Evolutionary conservation across 2,797 vertebrate species (phyloP).

Genomic region (Spizella passerina): DNA sequence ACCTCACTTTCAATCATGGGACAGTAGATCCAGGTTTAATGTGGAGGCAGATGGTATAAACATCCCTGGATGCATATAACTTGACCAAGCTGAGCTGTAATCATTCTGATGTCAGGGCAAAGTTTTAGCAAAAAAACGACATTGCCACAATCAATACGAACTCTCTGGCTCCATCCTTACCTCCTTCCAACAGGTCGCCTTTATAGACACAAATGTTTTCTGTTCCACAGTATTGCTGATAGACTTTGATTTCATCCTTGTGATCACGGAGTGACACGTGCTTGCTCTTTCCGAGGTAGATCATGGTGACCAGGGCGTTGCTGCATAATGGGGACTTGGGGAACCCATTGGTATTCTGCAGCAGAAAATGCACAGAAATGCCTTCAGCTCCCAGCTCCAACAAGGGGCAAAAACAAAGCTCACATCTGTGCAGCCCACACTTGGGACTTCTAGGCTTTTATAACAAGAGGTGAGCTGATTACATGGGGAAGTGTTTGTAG

Average conservation of each 20-base stretch:
- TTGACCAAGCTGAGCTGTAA: conserved; percentile 38
- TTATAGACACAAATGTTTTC: conserved; percentile 94
- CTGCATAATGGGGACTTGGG: conserved; percentile 80
- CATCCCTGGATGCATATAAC: conserved; percentile 10
- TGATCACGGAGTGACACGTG: conserved; percentile 80
- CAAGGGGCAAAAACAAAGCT: background rate
- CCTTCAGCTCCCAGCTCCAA: background rate
- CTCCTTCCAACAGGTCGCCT: conserved; percentile 87
- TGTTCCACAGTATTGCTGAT: conserved; percentile 95
- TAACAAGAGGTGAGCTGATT: background rate
- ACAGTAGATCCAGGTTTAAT: conserved; percentile 50
- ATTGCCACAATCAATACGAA: background rate
- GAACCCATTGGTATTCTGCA: conserved; percentile 77
- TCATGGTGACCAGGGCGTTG: conserved; percentile 85
- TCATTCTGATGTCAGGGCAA: conserved; percentile 20
- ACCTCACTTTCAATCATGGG: conserved; percentile 38
- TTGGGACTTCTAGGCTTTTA: background rate
- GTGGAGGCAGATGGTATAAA: conserved; percentile 43
- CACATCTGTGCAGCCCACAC: fast-evolving
- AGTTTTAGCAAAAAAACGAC: background rate
- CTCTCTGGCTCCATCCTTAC: conserved; percentile 71
- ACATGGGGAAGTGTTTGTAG: background rate
- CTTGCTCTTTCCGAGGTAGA: conserved; percentile 88
- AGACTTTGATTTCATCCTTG: conserved; percentile 90
- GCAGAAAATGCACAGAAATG: background rate